A percentile compares a stretch with the other conserved stretches of the same genome.
These are phyloP conservation scores for Channa striata DNA, from an alignment of 2,797 vertebrate species.

Conservation along the genomic window DNA sequence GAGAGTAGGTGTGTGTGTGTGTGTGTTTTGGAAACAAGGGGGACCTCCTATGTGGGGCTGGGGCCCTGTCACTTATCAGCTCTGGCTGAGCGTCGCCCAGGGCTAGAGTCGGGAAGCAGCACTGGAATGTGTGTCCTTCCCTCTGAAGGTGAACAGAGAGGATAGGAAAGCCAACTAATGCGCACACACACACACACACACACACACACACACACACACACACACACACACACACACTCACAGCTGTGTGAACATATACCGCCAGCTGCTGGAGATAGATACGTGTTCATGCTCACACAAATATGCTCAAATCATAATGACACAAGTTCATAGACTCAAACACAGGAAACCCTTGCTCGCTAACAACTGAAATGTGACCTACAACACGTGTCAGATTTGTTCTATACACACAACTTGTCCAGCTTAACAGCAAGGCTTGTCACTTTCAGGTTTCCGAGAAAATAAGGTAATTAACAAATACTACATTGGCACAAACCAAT, in stretches of 20 bases:
- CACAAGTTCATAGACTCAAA: background rate
- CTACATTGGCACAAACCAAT: background rate
- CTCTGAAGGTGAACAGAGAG: conserved; percentile 87
- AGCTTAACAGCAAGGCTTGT: background rate
- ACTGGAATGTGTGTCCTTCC: conserved; percentile 87
- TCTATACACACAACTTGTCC: background rate
- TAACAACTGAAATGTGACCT: background rate
- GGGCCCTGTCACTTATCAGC: conserved; percentile 89
- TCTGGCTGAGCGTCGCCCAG: conserved; percentile 86
- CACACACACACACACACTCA: conserved; percentile 25
- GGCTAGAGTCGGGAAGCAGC: conserved; percentile 86
- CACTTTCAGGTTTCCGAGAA: background rate
- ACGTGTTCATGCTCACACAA: conserved; percentile 39
- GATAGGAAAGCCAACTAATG: conserved; percentile 65
- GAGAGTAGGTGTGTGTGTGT: conserved; percentile 41
- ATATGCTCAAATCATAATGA: conserved; percentile 34
- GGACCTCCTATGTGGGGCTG: conserved; percentile 70
- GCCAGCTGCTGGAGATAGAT: conserved; percentile 58
- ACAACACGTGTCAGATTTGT: background rate
- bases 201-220: conserved; percentile 28
- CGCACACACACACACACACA: conserved; percentile 61
- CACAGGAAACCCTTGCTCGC: background rate
- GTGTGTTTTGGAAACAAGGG: conserved; percentile 27
- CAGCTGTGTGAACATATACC: conserved; percentile 41
- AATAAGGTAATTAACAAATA: background rate